Evolutionary conservation across 2,797 vertebrate genomes (phyloP).

Genomic region (Brachyrhaphis roseni): DNA sequence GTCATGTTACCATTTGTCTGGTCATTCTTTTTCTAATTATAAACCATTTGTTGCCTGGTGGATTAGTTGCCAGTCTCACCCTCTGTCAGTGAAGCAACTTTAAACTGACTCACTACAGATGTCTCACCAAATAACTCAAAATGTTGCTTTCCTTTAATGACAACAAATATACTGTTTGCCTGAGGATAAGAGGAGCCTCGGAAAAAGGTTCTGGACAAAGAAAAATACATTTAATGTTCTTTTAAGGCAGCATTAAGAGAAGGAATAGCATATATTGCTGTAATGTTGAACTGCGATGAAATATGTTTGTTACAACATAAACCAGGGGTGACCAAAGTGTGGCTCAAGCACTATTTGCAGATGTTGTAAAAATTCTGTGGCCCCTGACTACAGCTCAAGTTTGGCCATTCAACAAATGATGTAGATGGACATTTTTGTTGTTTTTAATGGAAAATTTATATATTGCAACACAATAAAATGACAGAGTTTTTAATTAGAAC

Average conservation of each 20-base stretch:
- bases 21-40: conserved; percentile 11
- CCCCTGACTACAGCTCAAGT: neutral
- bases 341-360: neutral
- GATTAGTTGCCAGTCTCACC: neutral
- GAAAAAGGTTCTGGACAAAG: neutral
- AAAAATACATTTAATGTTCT: neutral
- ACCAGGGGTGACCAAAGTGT: neutral
- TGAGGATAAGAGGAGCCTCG: neutral
- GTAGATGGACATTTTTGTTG: neutral
- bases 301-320: neutral
- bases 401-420: neutral
- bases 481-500: neutral
- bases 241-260: neutral
- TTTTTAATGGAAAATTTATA: neutral
- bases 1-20: neutral
- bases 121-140: neutral
- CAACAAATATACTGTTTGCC: neutral
- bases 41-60: conserved; percentile 9
- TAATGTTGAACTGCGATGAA: neutral
- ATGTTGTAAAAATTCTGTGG: too few species aligned
- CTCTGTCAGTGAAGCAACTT: neutral
- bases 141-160: neutral
- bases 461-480: neutral
- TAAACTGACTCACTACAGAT: neutral
- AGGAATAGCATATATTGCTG: neutral